Percentiles rank a stretch among this genome's conserved stretches.
These are phyloP conservation scores for Cistogaster globosa DNA, from an alignment of 2,888 invertebrate species.

Conservation along the genomic window DNA sequence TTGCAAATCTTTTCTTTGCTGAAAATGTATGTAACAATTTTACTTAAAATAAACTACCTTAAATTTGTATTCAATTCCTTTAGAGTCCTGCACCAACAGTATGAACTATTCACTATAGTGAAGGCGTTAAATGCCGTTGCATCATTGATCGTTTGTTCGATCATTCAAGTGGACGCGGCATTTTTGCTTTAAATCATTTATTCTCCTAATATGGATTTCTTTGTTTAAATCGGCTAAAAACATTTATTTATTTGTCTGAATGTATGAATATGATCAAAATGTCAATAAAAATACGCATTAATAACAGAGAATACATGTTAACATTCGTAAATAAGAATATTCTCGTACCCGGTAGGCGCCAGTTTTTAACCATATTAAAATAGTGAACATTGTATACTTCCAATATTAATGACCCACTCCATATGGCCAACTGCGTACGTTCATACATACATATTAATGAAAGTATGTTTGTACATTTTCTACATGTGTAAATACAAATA, in stretches of 20 bases:
- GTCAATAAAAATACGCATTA: constrained; percentile 35
- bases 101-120: constrained; percentile 50
- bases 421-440: constrained; percentile 64
- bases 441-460: constrained; percentile 1
- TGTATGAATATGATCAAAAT: constrained; percentile 53
- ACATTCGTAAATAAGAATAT: constrained; percentile 30
- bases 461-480: constrained; percentile 13
- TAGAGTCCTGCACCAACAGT: constrained; percentile 31
- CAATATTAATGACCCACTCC: constrained; percentile 73
- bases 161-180: constrained; percentile 74
- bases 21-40: too few species aligned
- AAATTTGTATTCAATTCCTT: constrained; percentile 10
- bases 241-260: constrained; percentile 27
- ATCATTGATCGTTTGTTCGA: constrained; percentile 56
- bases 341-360: constrained; percentile 74
- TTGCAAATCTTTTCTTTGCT: too few species aligned
- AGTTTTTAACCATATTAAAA: constrained; percentile 74
- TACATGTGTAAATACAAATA: constrained; percentile 46
- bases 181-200: constrained; percentile 78
- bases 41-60: not conserved
- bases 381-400: constrained; percentile 60
- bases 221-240: constrained; percentile 33
- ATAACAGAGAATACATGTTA: constrained; percentile 3
- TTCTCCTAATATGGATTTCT: constrained; percentile 79
- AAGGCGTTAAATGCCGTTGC: constrained; percentile 67